A percentile compares a stretch with the other conserved stretches of the same genome.
Conservation (phyloP, 2,797 vertebrate species). For the Myotis daubentonii region DNA sequence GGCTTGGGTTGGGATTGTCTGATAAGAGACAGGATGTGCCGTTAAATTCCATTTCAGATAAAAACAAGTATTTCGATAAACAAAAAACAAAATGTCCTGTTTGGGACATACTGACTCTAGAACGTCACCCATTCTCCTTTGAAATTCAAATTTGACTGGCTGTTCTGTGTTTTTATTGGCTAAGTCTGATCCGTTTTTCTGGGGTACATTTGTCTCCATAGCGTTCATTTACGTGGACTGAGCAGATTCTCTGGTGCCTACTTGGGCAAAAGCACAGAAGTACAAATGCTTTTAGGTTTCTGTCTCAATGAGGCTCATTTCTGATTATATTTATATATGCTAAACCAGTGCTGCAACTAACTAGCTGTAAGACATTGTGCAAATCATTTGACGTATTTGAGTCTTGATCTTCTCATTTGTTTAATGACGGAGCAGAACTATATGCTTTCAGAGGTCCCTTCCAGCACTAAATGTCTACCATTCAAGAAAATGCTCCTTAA, state of each 20-base stretch:
- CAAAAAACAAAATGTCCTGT: neutral
- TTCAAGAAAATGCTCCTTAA: constrained; percentile 47
- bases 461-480: constrained; percentile 22
- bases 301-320: neutral
- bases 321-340: neutral
- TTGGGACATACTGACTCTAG: neutral
- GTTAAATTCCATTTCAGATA: neutral
- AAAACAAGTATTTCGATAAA: neutral
- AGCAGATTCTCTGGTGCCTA: neutral
- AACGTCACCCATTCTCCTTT: neutral
- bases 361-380: neutral
- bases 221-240: neutral
- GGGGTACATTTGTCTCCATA: neutral
- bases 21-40: neutral
- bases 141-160: neutral
- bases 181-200: neutral
- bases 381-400: neutral
- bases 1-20: neutral
- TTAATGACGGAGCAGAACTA: constrained; percentile 23
- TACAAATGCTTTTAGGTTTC: neutral
- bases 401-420: constrained; percentile 25
- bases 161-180: neutral
- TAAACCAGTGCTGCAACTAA: constrained; percentile 4
- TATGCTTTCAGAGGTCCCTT: constrained; percentile 20
- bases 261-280: neutral